These are phyloP conservation scores for Numenius arquata DNA, from an alignment of 2,113 vertebrate species.

Conservation along the genomic window DNA sequence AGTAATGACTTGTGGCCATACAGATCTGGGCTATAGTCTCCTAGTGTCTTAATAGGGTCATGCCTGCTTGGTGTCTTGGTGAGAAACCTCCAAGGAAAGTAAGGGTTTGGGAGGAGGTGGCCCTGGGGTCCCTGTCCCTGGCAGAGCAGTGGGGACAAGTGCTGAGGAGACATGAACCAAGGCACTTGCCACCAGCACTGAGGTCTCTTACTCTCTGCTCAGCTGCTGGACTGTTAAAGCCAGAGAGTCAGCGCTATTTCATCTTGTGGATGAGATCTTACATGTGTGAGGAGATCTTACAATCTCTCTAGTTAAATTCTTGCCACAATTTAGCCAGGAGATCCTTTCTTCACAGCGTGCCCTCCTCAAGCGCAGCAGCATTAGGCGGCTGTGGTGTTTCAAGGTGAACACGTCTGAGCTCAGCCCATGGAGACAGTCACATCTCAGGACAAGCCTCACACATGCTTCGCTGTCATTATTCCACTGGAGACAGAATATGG, in stretches of 20 bases:
- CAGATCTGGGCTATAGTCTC: neutral
- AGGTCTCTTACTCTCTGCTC: neutral
- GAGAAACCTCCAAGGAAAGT: neutral
- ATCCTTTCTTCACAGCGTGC: neutral
- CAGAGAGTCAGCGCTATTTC: accelerated
- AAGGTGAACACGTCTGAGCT: neutral
- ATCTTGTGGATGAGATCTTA: too few species aligned
- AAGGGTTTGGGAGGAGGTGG: neutral
- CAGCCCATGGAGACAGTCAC: neutral
- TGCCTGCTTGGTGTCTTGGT: neutral
- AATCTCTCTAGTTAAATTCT: neutral
- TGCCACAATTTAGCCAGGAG: neutral
- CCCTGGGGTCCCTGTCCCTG: neutral
- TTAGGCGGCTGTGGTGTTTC: neutral
- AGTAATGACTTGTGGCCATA: neutral
- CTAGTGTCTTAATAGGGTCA: neutral
- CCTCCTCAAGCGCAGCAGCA: neutral
- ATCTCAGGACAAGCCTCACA: neutral
- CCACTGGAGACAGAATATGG: neutral
- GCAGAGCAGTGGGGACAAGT: neutral
- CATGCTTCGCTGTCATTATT: neutral
- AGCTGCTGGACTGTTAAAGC: neutral
- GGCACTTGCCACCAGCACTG: neutral
- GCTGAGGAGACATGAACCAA: neutral
- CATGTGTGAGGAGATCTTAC: too few species aligned